phyloP scores from a whole-genome alignment of 2,888 invertebrate genomes.

The Heliconius ismenius region DNA sequence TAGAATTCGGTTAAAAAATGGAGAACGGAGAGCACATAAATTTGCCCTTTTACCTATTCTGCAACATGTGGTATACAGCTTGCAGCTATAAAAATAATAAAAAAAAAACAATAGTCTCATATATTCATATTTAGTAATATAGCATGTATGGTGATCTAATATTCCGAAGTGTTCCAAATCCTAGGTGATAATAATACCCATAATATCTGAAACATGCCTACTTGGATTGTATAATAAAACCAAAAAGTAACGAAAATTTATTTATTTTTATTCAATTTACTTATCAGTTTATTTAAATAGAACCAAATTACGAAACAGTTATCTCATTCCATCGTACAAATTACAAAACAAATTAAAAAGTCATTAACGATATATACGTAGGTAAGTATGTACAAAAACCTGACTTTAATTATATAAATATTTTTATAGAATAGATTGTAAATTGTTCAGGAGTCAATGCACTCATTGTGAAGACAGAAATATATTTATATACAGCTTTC shows the following conservation, averaged over 20 bases:
- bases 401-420: conserved; percentile 5
- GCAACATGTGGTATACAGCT: too few relatives aligned
- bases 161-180: too few relatives aligned
- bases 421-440: conserved; percentile 1
- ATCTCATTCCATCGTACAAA: background rate
- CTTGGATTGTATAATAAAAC: background rate
- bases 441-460: background rate
- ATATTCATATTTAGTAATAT: too few relatives aligned
- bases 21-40: background rate
- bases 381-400: background rate
- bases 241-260: background rate
- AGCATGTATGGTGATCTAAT: too few relatives aligned
- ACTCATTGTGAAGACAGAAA: conserved; percentile 18
- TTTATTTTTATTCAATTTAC: background rate
- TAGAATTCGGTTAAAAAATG: background rate
- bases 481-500: conserved; percentile 13
- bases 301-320: background rate
- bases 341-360: conserved; percentile 1
- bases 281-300: background rate
- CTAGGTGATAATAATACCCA: too few relatives aligned
- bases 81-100: too few relatives aligned
- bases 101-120: too few relatives aligned
- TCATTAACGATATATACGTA: background rate
- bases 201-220: background rate
- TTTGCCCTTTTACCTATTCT: too few relatives aligned